phyloP scores from a whole-genome alignment of 2,888 invertebrate genomes.

The Hypercompe scribonia region DNA sequence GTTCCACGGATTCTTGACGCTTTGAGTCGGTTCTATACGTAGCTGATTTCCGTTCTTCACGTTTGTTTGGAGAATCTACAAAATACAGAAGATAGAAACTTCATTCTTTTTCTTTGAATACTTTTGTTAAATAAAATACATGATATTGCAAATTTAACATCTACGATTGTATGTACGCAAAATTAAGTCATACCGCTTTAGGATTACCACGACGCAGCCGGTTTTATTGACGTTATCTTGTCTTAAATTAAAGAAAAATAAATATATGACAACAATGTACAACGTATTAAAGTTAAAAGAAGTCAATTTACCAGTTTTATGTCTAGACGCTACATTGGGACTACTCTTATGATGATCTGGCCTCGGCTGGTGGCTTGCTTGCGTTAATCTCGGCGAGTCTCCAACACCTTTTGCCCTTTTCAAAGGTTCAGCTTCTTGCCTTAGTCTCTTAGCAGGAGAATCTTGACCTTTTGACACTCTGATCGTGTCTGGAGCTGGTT shows the following conservation, averaged over 20 bases:
- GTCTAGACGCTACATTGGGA: constrained; percentile 87
- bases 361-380: constrained; percentile 67
- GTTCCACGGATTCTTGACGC: constrained; percentile 75
- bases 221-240: too few species aligned
- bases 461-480: constrained; percentile 75
- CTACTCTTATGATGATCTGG: constrained; percentile 88
- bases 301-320: constrained; percentile 69
- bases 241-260: too few species aligned
- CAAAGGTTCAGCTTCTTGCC: constrained; percentile 80
- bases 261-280: background rate
- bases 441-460: constrained; percentile 78
- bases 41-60: constrained; percentile 83
- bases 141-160: background rate
- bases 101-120: background rate
- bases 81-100: background rate
- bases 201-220: background rate
- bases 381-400: constrained; percentile 76
- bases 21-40: constrained; percentile 81
- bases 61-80: constrained; percentile 74
- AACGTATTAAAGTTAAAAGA: background rate
- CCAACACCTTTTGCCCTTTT: constrained; percentile 78
- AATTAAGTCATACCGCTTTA: background rate
- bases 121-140: background rate
- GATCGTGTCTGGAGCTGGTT: constrained; percentile 80
- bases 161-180: background rate